Conservation (phyloP, 1,140 invertebrate genomes). For the Elymnias hypermnestra region DNA sequence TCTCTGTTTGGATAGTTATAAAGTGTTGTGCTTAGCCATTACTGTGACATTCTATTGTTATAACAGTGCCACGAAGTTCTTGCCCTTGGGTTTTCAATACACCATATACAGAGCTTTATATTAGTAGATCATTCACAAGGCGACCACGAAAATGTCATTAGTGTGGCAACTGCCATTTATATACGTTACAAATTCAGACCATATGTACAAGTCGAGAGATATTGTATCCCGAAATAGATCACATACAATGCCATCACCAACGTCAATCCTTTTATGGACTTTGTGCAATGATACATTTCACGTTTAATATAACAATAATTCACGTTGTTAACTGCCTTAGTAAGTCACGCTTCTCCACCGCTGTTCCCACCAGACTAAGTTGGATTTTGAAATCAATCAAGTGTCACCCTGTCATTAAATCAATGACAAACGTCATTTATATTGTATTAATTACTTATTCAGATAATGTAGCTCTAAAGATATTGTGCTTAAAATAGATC, state of each 20-base stretch:
- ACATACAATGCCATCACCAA: slow-evolving; percentile 15
- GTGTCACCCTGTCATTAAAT: no score
- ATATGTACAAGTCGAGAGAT: slow-evolving; percentile 11
- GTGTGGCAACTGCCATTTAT: slow-evolving; percentile 8
- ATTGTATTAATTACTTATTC: no score
- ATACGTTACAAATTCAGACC: slow-evolving; percentile 14
- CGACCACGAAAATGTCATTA: slow-evolving; percentile 12
- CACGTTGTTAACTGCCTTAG: no score
- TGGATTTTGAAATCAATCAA: no score
- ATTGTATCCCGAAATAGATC: slow-evolving; percentile 22
- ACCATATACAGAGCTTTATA: not conserved
- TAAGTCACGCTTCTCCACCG: no score
- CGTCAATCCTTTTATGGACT: slow-evolving; percentile 10
- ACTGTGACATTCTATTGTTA: not conserved
- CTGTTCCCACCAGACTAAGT: no score
- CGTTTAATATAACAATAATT: no score
- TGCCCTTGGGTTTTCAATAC: not conserved
- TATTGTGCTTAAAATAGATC: no score
- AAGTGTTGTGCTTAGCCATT: not conserved
- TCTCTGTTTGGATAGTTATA: no score
- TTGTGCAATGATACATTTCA: slow-evolving; percentile 1
- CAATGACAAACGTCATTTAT: no score
- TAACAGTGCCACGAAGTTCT: no score
- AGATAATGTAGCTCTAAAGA: no score
- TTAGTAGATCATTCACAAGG: not conserved